Evolutionary conservation across 2,888 invertebrate species (phyloP).

Genomic region (Neuroscelio doddi): DNA sequence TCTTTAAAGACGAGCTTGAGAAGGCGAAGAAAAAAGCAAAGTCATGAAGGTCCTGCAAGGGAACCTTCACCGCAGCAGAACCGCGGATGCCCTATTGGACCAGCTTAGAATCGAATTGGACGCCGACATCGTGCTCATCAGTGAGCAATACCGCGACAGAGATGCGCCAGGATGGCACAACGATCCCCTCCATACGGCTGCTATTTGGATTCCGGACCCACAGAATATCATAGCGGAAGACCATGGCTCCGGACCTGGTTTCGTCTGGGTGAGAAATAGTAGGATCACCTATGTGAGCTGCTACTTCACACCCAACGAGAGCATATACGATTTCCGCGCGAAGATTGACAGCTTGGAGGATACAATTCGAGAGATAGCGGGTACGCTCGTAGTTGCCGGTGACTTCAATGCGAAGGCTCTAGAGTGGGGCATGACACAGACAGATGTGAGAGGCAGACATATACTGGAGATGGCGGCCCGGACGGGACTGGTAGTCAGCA

Average conservation of each 20-base stretch:
- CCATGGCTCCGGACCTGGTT: background rate
- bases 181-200: slow-evolving; percentile 22
- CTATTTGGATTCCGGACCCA: slow-evolving; percentile 19
- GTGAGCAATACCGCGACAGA: slow-evolving; percentile 15
- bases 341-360: slow-evolving; percentile 1
- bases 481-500: slow-evolving; percentile 26
- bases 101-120: background rate
- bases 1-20: slow-evolving; percentile 15
- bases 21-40: slow-evolving; percentile 1
- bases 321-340: background rate
- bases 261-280: slow-evolving; percentile 2
- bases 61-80: slow-evolving; percentile 40
- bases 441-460: slow-evolving; percentile 46
- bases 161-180: slow-evolving; percentile 10
- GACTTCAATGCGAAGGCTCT: slow-evolving; percentile 34
- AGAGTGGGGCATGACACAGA: slow-evolving; percentile 48
- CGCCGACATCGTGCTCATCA: slow-evolving; percentile 8
- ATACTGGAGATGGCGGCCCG: slow-evolving; percentile 49
- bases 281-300: slow-evolving; percentile 3
- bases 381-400: background rate
- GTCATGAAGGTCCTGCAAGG: slow-evolving; percentile 29
- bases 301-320: slow-evolving; percentile 9
- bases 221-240: background rate
- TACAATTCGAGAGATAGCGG: background rate
- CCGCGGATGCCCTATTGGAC: slow-evolving; percentile 25